Conservation (phyloP, 2,888 invertebrate genomes). For the Patella depressa region DNA sequence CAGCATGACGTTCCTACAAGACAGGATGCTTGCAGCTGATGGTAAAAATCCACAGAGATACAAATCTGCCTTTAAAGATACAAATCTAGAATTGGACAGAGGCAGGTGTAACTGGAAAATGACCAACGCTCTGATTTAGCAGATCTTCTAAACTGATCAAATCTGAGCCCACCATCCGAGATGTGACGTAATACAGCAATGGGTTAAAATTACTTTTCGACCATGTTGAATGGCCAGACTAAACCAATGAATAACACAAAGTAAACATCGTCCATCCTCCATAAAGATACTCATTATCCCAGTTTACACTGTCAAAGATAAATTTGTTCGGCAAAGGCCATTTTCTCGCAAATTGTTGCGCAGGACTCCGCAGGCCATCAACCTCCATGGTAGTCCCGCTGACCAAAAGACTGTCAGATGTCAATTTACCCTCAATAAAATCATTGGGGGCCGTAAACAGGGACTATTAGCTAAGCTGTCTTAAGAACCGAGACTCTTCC, state of each 20-base stretch:
- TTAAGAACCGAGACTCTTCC: not conserved
- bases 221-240: not conserved
- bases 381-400: no score
- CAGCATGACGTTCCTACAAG: no score
- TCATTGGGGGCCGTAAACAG: no score
- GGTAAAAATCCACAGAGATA: no score
- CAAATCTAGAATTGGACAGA: no score
- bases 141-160: no score
- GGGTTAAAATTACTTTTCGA: not conserved
- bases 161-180: not conserved
- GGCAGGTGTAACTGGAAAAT: not conserved
- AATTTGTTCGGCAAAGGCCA: not conserved
- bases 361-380: not conserved
- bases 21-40: no score
- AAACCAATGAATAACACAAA: not conserved
- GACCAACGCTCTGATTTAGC: not conserved
- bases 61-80: no score
- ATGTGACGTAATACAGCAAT: not conserved
- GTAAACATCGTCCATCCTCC: not conserved
- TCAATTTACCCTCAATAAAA: no score
- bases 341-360: not conserved
- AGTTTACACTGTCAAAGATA: conserved; percentile 4
- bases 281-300: not conserved
- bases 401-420: no score
- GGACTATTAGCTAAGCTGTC: not conserved